Base-by-base conservation (phyloP, 2,797 vertebrate genomes). In the Petrocephalus schoutedeni region DNA sequence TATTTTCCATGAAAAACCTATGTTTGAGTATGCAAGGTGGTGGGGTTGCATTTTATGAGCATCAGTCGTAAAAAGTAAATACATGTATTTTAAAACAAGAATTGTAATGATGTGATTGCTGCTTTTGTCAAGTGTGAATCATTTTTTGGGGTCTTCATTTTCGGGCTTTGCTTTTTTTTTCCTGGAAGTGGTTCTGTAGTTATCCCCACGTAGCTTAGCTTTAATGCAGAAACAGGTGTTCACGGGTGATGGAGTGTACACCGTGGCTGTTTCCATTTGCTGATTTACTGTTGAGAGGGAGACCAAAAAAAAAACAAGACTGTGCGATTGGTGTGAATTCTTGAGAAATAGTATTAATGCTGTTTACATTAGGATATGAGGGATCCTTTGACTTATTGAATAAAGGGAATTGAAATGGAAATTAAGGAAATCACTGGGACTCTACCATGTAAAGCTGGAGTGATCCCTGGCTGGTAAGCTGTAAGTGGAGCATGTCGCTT, bases 151-250 rank as follows among this genome's bases (percentile, higher is more conserved):
- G 87, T 82, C 56, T 80, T 83, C 56, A 90, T 89, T 93, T 93
- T 92, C 92, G 94, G 90, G 92, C 92, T 58, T 85, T 23, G 89
- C 88, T 91, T 89, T 82, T 89, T 86, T 94, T 94, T 93, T 90
- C 91, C 92, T 92, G 74, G 85, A 91, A 93, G 91, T 92, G 90
- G 92, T 87, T 93, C 93, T 94, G 93, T 87, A 87, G 92, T 94
- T 91, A 92, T 93, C 93, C 93, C 92, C 91, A 90, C 95, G 95
- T 96, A 94, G 96, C 96, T 96, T 96, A 96, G 96, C 96, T 97
- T 96, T 96, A 96, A 95, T 91, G 94, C 96, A 95, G 95, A 95
- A 95, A 94, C 95, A 96, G 95, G 94, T 96, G 95, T 96, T 95
- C 95, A 95, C 94, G 94, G 96, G 94, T 94, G 95, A 96, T 96